Evolutionary conservation across 2,113 vertebrate species (phyloP).

Genomic region (Sprattus sprattus): DNA sequence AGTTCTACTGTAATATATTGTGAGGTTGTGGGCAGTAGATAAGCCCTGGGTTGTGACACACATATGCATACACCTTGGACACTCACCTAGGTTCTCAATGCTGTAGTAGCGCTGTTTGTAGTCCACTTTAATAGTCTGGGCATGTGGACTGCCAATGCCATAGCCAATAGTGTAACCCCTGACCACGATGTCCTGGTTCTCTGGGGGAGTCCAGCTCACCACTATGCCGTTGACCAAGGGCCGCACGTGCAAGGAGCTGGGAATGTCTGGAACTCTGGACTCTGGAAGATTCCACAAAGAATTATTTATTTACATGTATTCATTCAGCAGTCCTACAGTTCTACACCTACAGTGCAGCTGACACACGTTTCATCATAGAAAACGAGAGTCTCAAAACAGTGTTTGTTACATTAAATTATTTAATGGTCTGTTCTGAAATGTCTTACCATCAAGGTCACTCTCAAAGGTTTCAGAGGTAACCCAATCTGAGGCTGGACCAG

Average conservation of each 20-base stretch:
- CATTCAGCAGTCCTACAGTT: too few relatives aligned
- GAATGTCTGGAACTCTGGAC: slow-evolving; percentile 88
- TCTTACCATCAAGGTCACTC: slow-evolving; percentile 92
- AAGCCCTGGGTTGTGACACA: background rate
- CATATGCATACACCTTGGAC: background rate
- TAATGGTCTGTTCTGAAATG: background rate
- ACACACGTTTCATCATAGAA: too few relatives aligned
- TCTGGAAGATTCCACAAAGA: slow-evolving; percentile 67
- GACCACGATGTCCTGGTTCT: slow-evolving; percentile 96
- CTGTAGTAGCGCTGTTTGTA: slow-evolving; percentile 98
- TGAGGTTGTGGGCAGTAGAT: too few relatives aligned
- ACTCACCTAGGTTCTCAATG: slow-evolving; percentile 90
- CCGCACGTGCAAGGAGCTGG: slow-evolving; percentile 93
- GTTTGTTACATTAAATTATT: background rate
- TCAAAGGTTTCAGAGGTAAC: slow-evolving; percentile 89
- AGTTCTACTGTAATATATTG: too few relatives aligned
- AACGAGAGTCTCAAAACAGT: too few relatives aligned
- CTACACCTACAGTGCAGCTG: background rate
- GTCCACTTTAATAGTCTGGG: slow-evolving; percentile 95
- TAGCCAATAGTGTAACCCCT: slow-evolving; percentile 93
- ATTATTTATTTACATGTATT: background rate
- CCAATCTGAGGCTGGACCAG: slow-evolving; percentile 91
- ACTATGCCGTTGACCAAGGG: slow-evolving; percentile 93
- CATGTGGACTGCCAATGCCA: slow-evolving; percentile 92
- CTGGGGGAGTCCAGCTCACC: slow-evolving; percentile 96